A percentile compares a stretch with the other conserved stretches of the same genome.
phyloP scores from a whole-genome alignment of 1,140 invertebrate genomes.

The Arctopsyche grandis region DNA sequence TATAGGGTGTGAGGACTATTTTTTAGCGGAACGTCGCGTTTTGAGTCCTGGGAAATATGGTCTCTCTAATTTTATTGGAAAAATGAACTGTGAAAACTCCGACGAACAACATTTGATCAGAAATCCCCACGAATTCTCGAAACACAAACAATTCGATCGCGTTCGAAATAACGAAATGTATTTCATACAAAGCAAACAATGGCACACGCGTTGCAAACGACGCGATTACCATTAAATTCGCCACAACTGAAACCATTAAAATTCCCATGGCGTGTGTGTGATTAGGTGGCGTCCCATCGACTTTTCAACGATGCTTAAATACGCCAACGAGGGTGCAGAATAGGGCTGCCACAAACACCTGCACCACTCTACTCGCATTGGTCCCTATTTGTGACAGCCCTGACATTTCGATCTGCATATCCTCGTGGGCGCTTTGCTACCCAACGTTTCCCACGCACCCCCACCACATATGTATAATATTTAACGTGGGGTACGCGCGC shows the following conservation, averaged over 20 bases:
- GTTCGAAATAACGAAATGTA: too few relatives aligned
- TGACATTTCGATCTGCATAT: constrained; percentile 19
- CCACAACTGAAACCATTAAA: constrained; percentile 33
- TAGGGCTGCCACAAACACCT: not conserved
- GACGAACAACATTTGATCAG: too few relatives aligned
- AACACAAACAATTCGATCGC: too few relatives aligned
- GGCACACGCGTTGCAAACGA: too few relatives aligned
- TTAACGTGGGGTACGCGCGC: not conserved
- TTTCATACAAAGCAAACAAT: too few relatives aligned
- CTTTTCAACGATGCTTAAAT: constrained; percentile 42
- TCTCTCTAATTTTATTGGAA: too few relatives aligned
- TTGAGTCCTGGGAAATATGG: too few relatives aligned
- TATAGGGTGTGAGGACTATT: too few relatives aligned
- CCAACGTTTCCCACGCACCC: constrained; percentile 47
- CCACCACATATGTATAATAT: not conserved
- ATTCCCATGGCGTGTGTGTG: constrained; percentile 31
- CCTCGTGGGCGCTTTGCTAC: constrained; percentile 45
- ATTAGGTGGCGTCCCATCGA: constrained; percentile 35
- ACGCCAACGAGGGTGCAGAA: not conserved
- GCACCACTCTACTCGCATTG: not conserved
- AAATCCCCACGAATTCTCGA: too few relatives aligned
- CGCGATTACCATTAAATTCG: constrained; percentile 2
- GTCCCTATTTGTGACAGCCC: not conserved
- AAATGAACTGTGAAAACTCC: too few relatives aligned
- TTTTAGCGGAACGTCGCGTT: too few relatives aligned